These are phyloP conservation scores for Microtus obscurus DNA, from an alignment of 2,797 vertebrate genomes.

Conservation along the genomic window DNA sequence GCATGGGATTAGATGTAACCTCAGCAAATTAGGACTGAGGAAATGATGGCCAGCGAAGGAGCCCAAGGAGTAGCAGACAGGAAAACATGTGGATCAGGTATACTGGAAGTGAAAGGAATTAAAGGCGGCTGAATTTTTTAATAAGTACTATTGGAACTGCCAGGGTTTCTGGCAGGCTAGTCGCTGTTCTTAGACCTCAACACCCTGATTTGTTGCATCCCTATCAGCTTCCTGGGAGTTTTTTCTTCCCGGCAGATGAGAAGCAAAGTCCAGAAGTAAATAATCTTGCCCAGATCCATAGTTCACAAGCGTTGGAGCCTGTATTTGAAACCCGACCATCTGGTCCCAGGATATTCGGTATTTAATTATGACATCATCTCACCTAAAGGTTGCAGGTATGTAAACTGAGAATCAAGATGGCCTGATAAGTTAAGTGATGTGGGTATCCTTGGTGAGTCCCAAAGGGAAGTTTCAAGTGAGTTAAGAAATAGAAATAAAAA, in stretches of 20 bases:
- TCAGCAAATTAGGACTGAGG: background rate
- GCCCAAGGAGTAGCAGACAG: background rate
- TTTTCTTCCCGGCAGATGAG: background rate
- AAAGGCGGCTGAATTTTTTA: background rate
- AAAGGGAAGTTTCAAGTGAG: background rate
- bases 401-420: background rate
- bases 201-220: accelerated
- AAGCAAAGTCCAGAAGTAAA: background rate
- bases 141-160: background rate
- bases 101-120: background rate
- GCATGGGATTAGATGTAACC: background rate
- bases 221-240: background rate
- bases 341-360: background rate
- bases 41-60: background rate
- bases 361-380: background rate
- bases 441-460: background rate
- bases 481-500: background rate
- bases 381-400: background rate
- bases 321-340: background rate
- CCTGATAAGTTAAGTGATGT: background rate
- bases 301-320: background rate
- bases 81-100: background rate
- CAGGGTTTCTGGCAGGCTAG: accelerated
- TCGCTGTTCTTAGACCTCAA: background rate
- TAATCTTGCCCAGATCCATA: background rate